A percentile compares a stretch with the other conserved stretches of the same genome.
Evolutionary conservation across 2,888 invertebrate genomes (phyloP).

Genomic region (Pasiphila rectangulata): DNA sequence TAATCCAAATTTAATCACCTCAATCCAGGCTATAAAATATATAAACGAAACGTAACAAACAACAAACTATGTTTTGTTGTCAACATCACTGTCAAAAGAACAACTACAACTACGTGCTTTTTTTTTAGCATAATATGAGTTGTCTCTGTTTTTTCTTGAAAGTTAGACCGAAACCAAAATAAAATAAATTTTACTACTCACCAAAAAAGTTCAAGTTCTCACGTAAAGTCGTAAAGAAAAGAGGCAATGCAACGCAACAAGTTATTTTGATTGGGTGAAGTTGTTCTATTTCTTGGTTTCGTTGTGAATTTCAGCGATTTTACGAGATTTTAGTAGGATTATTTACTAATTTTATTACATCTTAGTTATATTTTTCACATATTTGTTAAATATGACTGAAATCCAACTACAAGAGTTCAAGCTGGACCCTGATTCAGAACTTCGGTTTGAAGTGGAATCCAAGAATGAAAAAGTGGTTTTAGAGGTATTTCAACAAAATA

Average conservation of each 20-base stretch:
- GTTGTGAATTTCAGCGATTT: not conserved
- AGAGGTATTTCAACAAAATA: slow-evolving; percentile 83
- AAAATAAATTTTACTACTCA: too few species aligned
- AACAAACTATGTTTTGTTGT: too few species aligned
- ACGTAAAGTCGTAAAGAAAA: too few species aligned
- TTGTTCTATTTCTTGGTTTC: not conserved
- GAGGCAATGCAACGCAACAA: not conserved
- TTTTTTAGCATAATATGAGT: too few species aligned
- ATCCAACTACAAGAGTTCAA: slow-evolving; percentile 86
- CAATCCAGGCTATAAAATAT: too few species aligned
- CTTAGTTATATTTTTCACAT: not conserved
- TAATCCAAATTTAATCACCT: too few species aligned
- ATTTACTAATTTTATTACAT: not conserved
- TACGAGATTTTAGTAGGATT: not conserved
- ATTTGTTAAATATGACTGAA: slow-evolving; percentile 60
- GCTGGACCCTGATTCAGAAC: slow-evolving; percentile 91
- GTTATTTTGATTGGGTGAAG: not conserved
- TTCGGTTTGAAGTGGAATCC: slow-evolving; percentile 96
- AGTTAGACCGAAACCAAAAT: too few species aligned
- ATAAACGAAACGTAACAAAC: too few species aligned
- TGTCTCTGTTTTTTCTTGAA: too few species aligned
- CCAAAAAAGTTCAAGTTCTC: too few species aligned
- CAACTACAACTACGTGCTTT: too few species aligned
- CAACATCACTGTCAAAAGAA: too few species aligned
- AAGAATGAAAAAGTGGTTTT: slow-evolving; percentile 91